Evolutionary conservation across 2,888 invertebrate genomes (phyloP).

Genomic region (Deilephila porcellus): DNA sequence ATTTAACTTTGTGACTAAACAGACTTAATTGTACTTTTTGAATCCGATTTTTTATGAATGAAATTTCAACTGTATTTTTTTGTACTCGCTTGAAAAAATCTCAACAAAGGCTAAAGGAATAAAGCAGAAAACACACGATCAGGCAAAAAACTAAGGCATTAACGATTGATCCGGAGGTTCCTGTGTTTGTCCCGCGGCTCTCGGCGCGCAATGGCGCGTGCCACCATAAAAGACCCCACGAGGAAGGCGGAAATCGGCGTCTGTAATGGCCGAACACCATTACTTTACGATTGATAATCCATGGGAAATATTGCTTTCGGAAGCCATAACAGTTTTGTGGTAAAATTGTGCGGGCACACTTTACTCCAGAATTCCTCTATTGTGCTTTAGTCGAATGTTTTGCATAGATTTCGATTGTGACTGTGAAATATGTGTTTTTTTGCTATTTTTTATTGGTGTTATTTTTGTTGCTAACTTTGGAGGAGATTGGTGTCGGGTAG

Average conservation of each 20-base stretch:
- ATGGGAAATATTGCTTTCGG: conserved; percentile 78
- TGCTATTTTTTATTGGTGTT: neutral
- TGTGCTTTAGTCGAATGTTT: conserved; percentile 39
- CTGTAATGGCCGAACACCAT: conserved; percentile 83
- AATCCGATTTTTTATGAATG: too few species aligned
- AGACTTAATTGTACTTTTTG: too few species aligned
- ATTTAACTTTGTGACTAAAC: too few species aligned
- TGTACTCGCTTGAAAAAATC: too few species aligned
- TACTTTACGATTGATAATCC: conserved; percentile 83
- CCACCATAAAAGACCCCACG: conserved; percentile 78
- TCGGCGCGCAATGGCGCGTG: conserved; percentile 78
- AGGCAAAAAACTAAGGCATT: conserved; percentile 48
- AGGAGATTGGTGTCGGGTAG: too few species aligned
- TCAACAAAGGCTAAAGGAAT: neutral
- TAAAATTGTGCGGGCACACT: conserved; percentile 77
- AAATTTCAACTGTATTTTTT: too few species aligned
- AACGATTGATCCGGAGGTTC: conserved; percentile 54
- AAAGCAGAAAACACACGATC: conserved; percentile 9
- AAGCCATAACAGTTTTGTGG: conserved; percentile 84
- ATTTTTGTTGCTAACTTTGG: neutral
- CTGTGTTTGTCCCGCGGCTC: conserved; percentile 62
- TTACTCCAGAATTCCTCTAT: conserved; percentile 49
- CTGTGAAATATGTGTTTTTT: conserved; percentile 56
- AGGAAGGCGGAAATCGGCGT: conserved; percentile 78
- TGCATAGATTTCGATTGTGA: conserved; percentile 41